Evolutionary conservation across 2,888 invertebrate species (phyloP), one percentile per base, ranked within the genome.

Genomic region (Rhabditophanes sp.): DNA sequence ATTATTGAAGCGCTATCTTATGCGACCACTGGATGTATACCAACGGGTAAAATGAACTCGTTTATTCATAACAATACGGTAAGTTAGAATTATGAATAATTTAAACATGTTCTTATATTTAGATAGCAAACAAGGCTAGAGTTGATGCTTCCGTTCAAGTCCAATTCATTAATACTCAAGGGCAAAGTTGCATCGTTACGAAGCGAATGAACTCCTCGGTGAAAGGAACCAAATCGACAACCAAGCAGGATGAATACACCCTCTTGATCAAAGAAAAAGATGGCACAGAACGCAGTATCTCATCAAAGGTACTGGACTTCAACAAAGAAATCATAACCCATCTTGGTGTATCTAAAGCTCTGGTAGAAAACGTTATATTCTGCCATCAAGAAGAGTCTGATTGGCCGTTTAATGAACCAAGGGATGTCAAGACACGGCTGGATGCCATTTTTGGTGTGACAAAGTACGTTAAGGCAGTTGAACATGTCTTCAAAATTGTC

Each of bases 301-400:
- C 46, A 2, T 46, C 51, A 22, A 61, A 61, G 41, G 47, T 53
- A 19, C 30, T 35, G 12, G 61, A 60, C 30, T 53, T 59, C 35
- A 45, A 55, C 37, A 43, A 38, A 18, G 56, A 60, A 42, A n/a
- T n/a, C n/a, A 22, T 53, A n/a, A 48, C 48, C 72, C 75, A 41
- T 72, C 80, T 79, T 66, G 87, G 90, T 41, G 87, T 96, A 1
- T 82, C 90, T 0, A 82, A 82, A 65, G 78, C 93, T 0, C 82
- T 99, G 39, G 70, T 99, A 37, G 85, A 84, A 62, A 81, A 84
- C 66, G 96, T 99, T 0, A 79, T 99, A 52, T 90, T 99, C 68
- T 99, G 96, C 62, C 96, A 96, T 66, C 96, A 96, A 74, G 96
- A 96, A 67, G 87, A 96, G 48, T 79, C 87, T 0, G 78, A 78